Evolutionary conservation across 2,888 invertebrate genomes (phyloP).

Genomic region (Noctua comes): DNA sequence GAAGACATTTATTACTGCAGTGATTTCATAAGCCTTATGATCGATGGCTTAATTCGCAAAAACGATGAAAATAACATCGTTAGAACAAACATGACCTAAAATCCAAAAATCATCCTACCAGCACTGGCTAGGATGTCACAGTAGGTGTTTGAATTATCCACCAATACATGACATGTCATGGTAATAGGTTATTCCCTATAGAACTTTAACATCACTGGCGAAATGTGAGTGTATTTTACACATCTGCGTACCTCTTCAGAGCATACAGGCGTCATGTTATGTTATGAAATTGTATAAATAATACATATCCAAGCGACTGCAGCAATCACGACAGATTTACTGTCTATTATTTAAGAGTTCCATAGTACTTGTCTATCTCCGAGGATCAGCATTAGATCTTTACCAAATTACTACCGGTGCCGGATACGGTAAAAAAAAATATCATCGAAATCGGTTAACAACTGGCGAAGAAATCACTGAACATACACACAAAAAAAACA

Average conservation of each 20-base stretch:
- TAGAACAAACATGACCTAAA: not conserved
- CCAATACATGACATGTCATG: no score
- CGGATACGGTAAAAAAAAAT: no score
- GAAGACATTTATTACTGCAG: slow-evolving; percentile 2
- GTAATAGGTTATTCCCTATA: no score
- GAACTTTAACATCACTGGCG: no score
- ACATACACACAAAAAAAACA: not conserved
- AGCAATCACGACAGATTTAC: not conserved
- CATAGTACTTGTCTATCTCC: not conserved
- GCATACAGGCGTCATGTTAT: not conserved
- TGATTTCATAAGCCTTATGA: not conserved
- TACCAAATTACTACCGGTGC: no score
- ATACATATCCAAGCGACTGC: not conserved
- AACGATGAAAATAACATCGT: not conserved
- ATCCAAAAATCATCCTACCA: not conserved
- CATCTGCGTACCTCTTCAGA: not conserved
- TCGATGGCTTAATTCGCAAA: not conserved
- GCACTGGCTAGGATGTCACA: not conserved
- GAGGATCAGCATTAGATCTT: not conserved
- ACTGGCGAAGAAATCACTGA: not conserved
- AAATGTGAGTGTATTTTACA: no score
- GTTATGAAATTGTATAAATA: not conserved
- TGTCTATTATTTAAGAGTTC: not conserved
- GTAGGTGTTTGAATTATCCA: not conserved
- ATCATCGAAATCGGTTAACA: not conserved